These are phyloP conservation scores for Plotosus lineatus DNA, from an alignment of 2,113 vertebrate genomes.

Conservation along the genomic window DNA sequence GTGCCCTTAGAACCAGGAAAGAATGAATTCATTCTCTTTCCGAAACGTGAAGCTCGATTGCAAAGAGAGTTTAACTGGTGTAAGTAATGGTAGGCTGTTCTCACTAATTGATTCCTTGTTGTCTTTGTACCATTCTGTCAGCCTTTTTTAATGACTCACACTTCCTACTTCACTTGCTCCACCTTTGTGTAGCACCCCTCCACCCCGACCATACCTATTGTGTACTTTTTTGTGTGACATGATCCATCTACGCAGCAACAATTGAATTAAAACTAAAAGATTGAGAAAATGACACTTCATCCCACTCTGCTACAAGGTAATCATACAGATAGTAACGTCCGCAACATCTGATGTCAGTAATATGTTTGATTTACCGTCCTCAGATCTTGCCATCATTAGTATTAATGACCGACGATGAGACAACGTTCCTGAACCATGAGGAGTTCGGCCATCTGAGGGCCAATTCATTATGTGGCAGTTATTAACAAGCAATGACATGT, in stretches of 20 bases:
- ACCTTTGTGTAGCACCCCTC: not conserved
- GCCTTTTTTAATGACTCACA: not conserved
- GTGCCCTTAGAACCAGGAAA: constrained; percentile 30
- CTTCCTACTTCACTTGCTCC: not conserved
- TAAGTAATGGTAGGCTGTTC: not conserved
- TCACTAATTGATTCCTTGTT: no score
- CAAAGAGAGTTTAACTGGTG: not conserved
- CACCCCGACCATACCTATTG: not conserved
- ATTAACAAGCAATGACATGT: constrained; percentile 53
- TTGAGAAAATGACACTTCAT: constrained; percentile 8
- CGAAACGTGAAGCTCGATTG: constrained; percentile 35
- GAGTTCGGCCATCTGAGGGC: constrained; percentile 48
- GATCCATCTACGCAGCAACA: not conserved
- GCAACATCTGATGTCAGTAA: constrained; percentile 32
- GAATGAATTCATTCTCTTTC: constrained; percentile 30
- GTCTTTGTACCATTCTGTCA: no score
- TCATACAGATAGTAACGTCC: constrained; percentile 15
- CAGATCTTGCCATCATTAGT: constrained; percentile 51
- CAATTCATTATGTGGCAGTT: constrained; percentile 55
- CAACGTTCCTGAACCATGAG: constrained; percentile 38
- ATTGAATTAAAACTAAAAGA: constrained; percentile 19
- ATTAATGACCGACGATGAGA: constrained; percentile 46
- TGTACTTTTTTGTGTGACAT: not conserved
- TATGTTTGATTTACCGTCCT: constrained; percentile 32
- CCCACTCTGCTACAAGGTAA: constrained; percentile 7